Base-by-base conservation (phyloP, 2,888 invertebrate species). In the Lasioglossum morio region DNA sequence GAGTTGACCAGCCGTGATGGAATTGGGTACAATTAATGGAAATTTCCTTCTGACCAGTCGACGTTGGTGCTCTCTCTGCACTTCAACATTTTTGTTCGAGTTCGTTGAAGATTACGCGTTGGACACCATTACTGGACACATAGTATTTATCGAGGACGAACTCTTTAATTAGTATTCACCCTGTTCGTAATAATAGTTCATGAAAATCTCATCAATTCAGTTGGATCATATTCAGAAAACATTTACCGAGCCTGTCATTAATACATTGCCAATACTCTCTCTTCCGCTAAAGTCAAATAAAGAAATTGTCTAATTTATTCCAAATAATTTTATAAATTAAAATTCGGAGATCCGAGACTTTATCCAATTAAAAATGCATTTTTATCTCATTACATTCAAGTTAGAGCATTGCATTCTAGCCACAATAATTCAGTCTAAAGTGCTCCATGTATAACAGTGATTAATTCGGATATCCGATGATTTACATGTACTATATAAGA, bases 11-110 rank as follows among this genome's bases (percentile, higher is more conserved):
- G 76, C 79, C 78, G 70, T 89, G 90, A 91, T 87, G 87, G 86
- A 89, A 91, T 92, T 89, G 82, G 88, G 91, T 91, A 91, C 89
- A 92, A 92, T 93, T 92, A 90, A 90, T 89, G 88, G 86, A 83
- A 90, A 91, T 92, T 91, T 90, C 73, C 76, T 88, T 77, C 78
- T 69, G 82, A 79, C 77, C 43, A 70, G 14, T 34, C 30, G 60
- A 10, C 19, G 12, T n/a, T 37, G 63, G 2, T 30, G 34, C 46
- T 43, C 60, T 40, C n/a, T 43, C 60, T 40, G 48, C 60, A 27
- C 48, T 46, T 63, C 43, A 30, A 69, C 70, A 69, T 66, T 80
- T 60, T 80, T 79, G n/a, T 78, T 79, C 76, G 53, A 10, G 34
- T 19, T 76, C 69, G 46, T 70, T 78, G 76, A 73, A 86, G 79